Percentiles rank a stretch among this genome's conserved stretches.
Evolutionary conservation across 2,888 invertebrate species (phyloP).

Genomic region (Erebia ligea): DNA sequence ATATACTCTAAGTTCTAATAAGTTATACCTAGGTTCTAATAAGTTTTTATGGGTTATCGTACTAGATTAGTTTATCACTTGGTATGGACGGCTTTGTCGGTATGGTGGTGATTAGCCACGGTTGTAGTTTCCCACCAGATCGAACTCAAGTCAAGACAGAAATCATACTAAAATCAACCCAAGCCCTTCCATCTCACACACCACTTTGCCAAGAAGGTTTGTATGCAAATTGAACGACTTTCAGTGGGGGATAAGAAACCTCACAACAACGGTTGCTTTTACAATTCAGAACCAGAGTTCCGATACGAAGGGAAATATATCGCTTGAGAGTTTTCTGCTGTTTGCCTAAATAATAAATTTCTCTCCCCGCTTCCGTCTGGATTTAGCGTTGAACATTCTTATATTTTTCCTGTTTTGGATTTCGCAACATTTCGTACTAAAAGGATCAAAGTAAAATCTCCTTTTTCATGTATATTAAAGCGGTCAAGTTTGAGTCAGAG

Average conservation of each 20-base stretch:
- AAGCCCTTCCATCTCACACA: no score
- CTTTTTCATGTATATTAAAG: no score
- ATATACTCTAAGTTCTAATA: no score
- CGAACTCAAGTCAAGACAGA: no score
- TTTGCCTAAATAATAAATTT: conserved; percentile 24
- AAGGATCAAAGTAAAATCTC: neutral
- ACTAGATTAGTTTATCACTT: no score
- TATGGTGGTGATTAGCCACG: no score
- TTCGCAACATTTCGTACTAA: neutral
- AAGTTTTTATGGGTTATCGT: no score
- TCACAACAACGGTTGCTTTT: conserved; percentile 19
- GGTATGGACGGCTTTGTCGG: no score
- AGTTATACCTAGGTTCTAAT: no score
- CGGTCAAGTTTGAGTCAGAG: no score
- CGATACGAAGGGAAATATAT: conserved; percentile 17
- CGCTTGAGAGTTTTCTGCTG: conserved; percentile 22
- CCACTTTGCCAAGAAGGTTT: neutral
- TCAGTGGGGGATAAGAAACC: conserved; percentile 14
- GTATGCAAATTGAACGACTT: conserved; percentile 35
- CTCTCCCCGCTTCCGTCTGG: conserved; percentile 16
- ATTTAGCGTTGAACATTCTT: conserved; percentile 9
- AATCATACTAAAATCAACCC: no score
- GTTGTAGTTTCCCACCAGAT: no score
- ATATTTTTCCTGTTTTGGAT: conserved; percentile 9
- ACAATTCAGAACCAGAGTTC: conserved; percentile 15